Evolutionary conservation across 2,113 vertebrate genomes (phyloP), one percentile per base, ranked within the genome.

Genomic region (Abramis brama): DNA sequence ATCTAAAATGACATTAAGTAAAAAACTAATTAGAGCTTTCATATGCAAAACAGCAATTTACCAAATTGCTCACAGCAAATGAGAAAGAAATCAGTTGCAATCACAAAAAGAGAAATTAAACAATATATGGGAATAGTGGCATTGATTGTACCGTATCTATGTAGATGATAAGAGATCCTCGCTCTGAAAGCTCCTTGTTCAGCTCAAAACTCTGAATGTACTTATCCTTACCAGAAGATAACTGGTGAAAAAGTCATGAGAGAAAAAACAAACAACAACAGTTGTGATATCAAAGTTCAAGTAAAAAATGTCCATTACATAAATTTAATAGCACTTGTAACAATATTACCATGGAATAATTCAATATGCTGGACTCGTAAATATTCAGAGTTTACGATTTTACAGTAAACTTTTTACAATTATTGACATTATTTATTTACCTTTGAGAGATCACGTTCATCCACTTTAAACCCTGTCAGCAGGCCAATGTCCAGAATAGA

Each of bases 81-180:
- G 15, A 68, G 15, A 19, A 68, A 17, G 1, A 23, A 78, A 59
- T 30, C 76, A 78, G 4, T 36, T n/a, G 47, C 36, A 66, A 70
- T 62, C 50, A 55, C 6, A 80, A 3, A 60, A 25, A 25, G 43
- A 74, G 5, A 75, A 25, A 39, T 43, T 4, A 52, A 39, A 59
- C 6, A 62, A 59, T 1, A 19, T 30, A 77, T 33, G 50, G 39
- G 36, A 43, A 15, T 17, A 11, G 6, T 59, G 47, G 7, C 30
- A 4, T 1, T 25, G n/a, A 4, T 1, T 25, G 15, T 76, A 97
- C 97, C 94, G 95, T 96, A 75, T 97, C 92, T 30, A 98, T 86
- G 91, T 97, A 97, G 80, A 98, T 91, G 90, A 98, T 90, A 75
- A 98, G 91, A 0, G 96, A 97, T 82, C 95, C 95, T 89, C 90